These are phyloP conservation scores for Pseudoatta argentina DNA, from an alignment of 1,140 invertebrate species.

Conservation along the genomic window DNA sequence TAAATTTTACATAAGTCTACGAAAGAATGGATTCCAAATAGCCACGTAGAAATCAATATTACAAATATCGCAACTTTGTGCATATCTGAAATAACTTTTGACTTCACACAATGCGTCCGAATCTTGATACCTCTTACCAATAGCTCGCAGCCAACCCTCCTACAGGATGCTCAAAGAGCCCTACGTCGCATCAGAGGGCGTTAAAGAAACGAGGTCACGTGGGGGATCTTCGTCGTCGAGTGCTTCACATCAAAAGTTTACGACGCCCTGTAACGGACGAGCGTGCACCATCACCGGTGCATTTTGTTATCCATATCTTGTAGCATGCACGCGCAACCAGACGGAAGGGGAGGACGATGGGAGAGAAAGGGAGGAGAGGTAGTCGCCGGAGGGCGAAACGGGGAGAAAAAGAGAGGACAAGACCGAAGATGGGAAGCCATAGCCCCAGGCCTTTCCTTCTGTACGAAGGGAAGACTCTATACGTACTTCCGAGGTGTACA, in stretches of 20 bases:
- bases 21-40: background rate
- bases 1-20: background rate
- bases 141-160: background rate
- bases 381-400: constrained; percentile 34
- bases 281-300: constrained; percentile 64
- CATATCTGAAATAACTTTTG: constrained; percentile 27
- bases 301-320: constrained; percentile 81
- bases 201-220: constrained; percentile 59
- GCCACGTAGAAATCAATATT: background rate
- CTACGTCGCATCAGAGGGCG: constrained; percentile 49
- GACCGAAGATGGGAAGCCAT: constrained; percentile 80
- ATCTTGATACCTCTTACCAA: constrained; percentile 16
- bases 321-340: constrained; percentile 73
- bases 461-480: constrained; percentile 67
- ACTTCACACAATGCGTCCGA: background rate
- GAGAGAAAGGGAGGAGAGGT: background rate
- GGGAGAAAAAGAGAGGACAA: constrained; percentile 53
- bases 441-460: constrained; percentile 79
- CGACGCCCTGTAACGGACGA: constrained; percentile 52
- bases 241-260: constrained; percentile 61
- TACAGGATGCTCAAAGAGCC: constrained; percentile 46
- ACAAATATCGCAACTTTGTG: background rate
- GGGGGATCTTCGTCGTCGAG: constrained; percentile 58
- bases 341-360: constrained; percentile 49
- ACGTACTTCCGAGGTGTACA: constrained; percentile 71